phyloP scores from a whole-genome alignment of 2,113 vertebrate genomes.

The Balaeniceps rex region DNA sequence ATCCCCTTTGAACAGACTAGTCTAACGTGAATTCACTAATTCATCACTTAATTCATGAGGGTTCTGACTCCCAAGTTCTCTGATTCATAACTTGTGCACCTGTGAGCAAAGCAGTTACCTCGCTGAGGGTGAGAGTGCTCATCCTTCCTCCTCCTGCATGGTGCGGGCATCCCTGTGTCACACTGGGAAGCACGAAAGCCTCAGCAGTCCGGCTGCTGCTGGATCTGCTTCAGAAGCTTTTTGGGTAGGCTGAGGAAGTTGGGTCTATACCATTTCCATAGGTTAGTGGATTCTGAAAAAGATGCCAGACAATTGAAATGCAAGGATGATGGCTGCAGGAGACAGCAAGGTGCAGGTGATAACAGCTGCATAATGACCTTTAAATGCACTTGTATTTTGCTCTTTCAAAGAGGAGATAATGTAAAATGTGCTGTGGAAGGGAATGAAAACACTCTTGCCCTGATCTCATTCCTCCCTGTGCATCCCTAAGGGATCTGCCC shows the following conservation, averaged over 20 bases:
- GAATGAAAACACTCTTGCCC: neutral
- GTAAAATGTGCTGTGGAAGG: neutral
- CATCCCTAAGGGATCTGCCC: neutral
- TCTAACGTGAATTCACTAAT: neutral
- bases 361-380: neutral
- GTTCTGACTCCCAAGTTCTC: neutral
- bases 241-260: neutral
- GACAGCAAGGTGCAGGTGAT: neutral
- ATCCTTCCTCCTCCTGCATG: accelerated
- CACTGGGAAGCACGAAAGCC: neutral
- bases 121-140: neutral
- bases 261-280: neutral
- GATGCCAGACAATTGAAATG: too few relatives aligned
- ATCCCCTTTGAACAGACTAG: neutral
- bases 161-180: accelerated
- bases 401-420: neutral
- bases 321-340: neutral
- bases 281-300: neutral
- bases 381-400: neutral
- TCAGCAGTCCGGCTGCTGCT: neutral
- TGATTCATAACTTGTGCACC: neutral
- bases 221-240: neutral
- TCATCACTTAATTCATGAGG: neutral
- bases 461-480: neutral
- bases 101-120: neutral